Conservation (phyloP, 2,797 vertebrate genomes). For the Lutjanus campechanus region DNA sequence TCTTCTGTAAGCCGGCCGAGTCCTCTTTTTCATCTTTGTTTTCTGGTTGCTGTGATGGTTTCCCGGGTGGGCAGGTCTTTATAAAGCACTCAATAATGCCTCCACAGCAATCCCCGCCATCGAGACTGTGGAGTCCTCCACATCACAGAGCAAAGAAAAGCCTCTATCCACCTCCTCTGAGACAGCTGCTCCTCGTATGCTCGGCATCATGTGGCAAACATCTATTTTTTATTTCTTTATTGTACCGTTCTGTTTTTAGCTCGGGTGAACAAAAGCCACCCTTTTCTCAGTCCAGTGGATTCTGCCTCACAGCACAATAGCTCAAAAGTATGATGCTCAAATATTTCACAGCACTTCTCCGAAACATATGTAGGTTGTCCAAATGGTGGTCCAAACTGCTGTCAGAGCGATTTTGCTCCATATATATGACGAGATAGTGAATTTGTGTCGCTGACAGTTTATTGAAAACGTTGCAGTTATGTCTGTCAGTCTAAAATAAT, state of each 20-base stretch:
- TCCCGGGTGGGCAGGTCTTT: constrained; percentile 75
- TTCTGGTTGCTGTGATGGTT: constrained; percentile 62
- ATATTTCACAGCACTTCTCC: constrained; percentile 46
- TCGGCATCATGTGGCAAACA: constrained; percentile 63
- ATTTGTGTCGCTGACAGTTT: constrained; percentile 27
- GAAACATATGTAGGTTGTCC: constrained; percentile 50
- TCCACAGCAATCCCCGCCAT: constrained; percentile 65
- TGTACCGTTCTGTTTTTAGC: constrained; percentile 73
- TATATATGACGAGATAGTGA: constrained; percentile 2
- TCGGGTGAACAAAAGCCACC: constrained; percentile 66
- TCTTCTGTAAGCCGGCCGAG: constrained; percentile 58
- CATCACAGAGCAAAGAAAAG: constrained; percentile 63
- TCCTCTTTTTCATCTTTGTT: constrained; percentile 61
- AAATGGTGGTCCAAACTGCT: constrained; percentile 46
- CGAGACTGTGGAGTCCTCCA: constrained; percentile 60
- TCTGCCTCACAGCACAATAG: constrained; percentile 57
- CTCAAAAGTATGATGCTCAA: constrained; percentile 42
- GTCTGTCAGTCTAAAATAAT: constrained; percentile 40
- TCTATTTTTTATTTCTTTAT: constrained; percentile 73
- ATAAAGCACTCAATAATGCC: constrained; percentile 75
- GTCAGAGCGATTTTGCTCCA: constrained; percentile 39
- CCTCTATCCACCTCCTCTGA: constrained; percentile 64
- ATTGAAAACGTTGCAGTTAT: constrained; percentile 38
- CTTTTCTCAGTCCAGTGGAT: constrained; percentile 59
- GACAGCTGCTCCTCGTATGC: constrained; percentile 54